Evolutionary conservation across 2,113 vertebrate species (phyloP), one percentile per base, ranked within the genome.

Genomic region (Chlamydotis undulata): DNA sequence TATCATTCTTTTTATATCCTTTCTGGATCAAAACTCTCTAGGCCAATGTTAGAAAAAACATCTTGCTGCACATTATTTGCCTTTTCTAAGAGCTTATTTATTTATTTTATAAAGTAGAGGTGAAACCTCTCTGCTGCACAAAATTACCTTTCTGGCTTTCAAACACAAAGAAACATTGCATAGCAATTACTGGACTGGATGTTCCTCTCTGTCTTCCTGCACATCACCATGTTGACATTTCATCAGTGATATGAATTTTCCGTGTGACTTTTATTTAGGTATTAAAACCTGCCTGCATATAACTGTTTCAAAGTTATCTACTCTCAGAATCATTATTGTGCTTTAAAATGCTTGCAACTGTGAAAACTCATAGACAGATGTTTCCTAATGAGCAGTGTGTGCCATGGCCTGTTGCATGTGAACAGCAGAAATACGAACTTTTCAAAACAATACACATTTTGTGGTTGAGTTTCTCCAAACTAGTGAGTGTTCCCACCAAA

Each of bases 361-460:
- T 94, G 84, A 96, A 95, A 96, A 86, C 24, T 67, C 73, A 31
- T 14, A 53, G 92, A 64, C 96, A 97, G 96, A 95, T 97, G 96
- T 97, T 98, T 98, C 97, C 97, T 97, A 94, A 70, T 4, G 80
- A 93, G 87, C 85, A 87, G n/a, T 24, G 49, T 28, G 52, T 91
- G 71, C 84, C 53, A 39, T 17, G 82, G 78, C 90, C 29, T 24
- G 69, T 89, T 92, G 83, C 82, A 92, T 3, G 53, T 81, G 83
- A 96, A 90, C 80, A 69, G 83, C 53, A 83, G 88, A 95, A 97
- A 94, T 70, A 74, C 0, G 7, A 91, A 93, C 87, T 89, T 96
- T 94, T 92, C 52, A 71, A 96, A 97, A 97, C 94, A 97, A 77
- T 89, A 26, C 68, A 24, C 35, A 55, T 50, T 89, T 89, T 97